Conservation (phyloP, 1,140 invertebrate species). For the Rhynchophorus ferrugineus region DNA sequence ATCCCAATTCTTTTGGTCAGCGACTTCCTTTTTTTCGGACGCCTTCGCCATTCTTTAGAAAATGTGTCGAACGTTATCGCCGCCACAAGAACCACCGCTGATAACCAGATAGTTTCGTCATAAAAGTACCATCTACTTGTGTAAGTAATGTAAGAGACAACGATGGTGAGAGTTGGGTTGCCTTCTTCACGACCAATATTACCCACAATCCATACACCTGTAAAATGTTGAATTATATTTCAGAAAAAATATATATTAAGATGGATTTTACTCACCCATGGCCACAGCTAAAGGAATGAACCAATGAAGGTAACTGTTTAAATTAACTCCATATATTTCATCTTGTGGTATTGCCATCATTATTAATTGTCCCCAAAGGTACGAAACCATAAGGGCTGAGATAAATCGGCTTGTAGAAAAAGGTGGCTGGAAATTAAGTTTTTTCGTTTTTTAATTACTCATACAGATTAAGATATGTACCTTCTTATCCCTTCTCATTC, state of each 20-base stretch:
- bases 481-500: constrained; percentile 56
- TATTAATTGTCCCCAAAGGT: constrained; percentile 70
- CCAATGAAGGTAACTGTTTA: constrained; percentile 56
- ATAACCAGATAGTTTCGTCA: constrained; percentile 61
- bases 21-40: constrained; percentile 47
- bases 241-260: no score
- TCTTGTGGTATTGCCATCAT: constrained; percentile 70
- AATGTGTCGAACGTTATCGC: constrained; percentile 62
- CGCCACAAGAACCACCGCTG: constrained; percentile 54
- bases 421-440: constrained; percentile 55
- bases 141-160: constrained; percentile 61
- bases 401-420: constrained; percentile 70
- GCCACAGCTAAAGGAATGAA: constrained; percentile 65
- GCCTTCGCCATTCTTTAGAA: constrained; percentile 69
- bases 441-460: background rate
- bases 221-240: constrained; percentile 23
- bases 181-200: constrained; percentile 73
- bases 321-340: constrained; percentile 60
- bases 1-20: constrained; percentile 42
- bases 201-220: constrained; percentile 82
- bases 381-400: constrained; percentile 68
- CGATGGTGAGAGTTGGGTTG: constrained; percentile 51
- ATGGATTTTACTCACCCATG: constrained; percentile 61
- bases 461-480: constrained; percentile 40
- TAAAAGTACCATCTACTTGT: constrained; percentile 55